Percentiles rank a stretch among this genome's conserved stretches.
phyloP scores from a whole-genome alignment of 64 coral and sea anemone species.

The Montipora cactus region DNA sequence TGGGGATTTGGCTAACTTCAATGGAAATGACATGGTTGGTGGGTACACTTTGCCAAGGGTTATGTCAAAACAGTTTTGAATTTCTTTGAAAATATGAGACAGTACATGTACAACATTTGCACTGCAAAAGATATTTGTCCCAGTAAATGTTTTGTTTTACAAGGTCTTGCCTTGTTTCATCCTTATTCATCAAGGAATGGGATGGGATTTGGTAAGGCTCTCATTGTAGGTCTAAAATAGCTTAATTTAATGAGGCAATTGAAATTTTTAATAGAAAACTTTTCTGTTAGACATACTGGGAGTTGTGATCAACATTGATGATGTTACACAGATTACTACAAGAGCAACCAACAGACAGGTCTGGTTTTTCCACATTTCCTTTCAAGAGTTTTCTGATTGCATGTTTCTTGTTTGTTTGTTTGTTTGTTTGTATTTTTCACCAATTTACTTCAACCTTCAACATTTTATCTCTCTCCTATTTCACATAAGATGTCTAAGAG shows the following conservation, averaged over 20 bases:
- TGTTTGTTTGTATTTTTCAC: too few species aligned
- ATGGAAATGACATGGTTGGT: conserved; percentile 87
- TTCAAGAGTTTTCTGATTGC: neutral
- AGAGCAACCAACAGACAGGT: conserved; percentile 87
- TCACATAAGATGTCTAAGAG: conserved; percentile 76
- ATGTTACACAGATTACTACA: conserved; percentile 89
- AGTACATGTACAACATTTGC: too few species aligned
- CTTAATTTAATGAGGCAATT: too few species aligned
- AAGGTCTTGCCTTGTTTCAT: too few species aligned
- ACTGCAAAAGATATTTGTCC: too few species aligned
- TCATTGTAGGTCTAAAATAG: too few species aligned
- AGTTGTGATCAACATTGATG: conserved; percentile 67
- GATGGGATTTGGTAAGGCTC: too few species aligned
- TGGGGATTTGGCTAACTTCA: conserved; percentile 47
- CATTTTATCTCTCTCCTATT: neutral
- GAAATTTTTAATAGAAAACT: neutral
- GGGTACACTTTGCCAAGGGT: neutral
- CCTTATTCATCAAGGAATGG: too few species aligned
- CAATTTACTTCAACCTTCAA: neutral
- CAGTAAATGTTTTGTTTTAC: too few species aligned
- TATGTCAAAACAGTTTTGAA: too few species aligned
- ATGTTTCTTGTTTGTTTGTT: neutral
- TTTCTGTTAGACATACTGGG: conserved; percentile 77
- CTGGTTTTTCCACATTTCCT: neutral
- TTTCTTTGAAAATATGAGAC: too few species aligned